These are phyloP conservation scores for Trypoxylus dichotomus DNA, from an alignment of 1,140 invertebrate species.

Conservation along the genomic window DNA sequence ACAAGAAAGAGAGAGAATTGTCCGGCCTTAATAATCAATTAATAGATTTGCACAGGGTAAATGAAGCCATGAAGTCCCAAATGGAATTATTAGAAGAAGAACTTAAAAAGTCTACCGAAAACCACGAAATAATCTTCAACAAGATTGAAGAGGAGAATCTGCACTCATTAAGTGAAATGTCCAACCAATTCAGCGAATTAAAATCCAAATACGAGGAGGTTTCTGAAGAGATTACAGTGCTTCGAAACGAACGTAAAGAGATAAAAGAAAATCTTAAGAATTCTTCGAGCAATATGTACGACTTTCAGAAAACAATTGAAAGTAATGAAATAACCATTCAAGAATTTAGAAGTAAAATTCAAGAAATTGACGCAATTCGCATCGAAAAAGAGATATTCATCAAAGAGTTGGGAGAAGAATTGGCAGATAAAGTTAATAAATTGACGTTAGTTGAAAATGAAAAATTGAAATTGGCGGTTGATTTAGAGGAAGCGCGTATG, in stretches of 20 bases:
- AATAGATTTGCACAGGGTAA: neutral
- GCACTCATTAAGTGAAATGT: neutral
- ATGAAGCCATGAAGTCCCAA: constrained; percentile 4
- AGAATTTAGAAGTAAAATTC: neutral
- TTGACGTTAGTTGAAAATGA: constrained; percentile 32
- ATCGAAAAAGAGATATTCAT: constrained; percentile 3
- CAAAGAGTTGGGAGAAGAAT: constrained; percentile 3
- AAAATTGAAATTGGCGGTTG: constrained; percentile 27
- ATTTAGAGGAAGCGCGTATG: constrained; percentile 24
- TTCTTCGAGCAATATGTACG: neutral
- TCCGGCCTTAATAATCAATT: neutral
- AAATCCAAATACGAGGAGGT: constrained; percentile 9
- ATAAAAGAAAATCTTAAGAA: neutral
- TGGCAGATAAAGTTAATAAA: constrained; percentile 6
- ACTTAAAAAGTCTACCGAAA: neutral
- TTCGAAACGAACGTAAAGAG: constrained; percentile 16
- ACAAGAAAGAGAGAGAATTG: constrained; percentile 11
- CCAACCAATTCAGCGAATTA: neutral
- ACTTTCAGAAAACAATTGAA: neutral
- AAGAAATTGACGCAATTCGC: neutral
- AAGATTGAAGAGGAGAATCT: constrained; percentile 27
- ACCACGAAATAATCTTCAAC: neutral
- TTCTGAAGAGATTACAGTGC: neutral
- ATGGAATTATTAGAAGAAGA: constrained; percentile 1
- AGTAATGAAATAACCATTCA: neutral